phyloP scores from a whole-genome alignment of 2,113 vertebrate species.

The Cottus gobio region DNA sequence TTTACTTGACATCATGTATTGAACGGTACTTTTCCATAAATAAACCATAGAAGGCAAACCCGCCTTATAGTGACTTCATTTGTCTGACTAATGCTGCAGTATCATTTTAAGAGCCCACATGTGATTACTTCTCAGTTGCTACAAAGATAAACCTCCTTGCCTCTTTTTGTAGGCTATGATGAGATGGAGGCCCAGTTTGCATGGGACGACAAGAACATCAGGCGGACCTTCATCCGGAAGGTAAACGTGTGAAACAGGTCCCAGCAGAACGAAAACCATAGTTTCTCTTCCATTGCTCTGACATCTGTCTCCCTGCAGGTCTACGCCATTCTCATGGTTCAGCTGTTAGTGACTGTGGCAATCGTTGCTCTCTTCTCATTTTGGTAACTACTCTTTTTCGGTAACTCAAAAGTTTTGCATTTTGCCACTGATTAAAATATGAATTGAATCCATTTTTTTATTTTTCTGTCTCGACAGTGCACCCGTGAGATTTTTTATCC shows the following conservation, averaged over 20 bases:
- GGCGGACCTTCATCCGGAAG: slow-evolving; percentile 94
- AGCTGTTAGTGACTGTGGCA: slow-evolving; percentile 87
- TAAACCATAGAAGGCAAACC: not conserved
- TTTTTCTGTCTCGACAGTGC: slow-evolving; percentile 79
- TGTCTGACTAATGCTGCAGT: not conserved
- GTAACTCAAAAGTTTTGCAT: not conserved
- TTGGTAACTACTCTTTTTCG: slow-evolving; percentile 82
- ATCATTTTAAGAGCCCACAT: not conserved
- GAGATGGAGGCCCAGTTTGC: slow-evolving; percentile 88
- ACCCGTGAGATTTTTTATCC: slow-evolving; percentile 89
- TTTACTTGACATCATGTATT: not conserved
- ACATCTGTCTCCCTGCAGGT: slow-evolving; percentile 81
- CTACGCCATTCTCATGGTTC: slow-evolving; percentile 91
- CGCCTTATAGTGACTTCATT: too few relatives aligned
- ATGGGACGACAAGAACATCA: slow-evolving; percentile 90
- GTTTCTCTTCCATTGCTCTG: not conserved
- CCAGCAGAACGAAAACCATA: not conserved
- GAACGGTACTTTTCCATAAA: too few relatives aligned
- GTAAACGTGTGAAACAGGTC: slow-evolving; percentile 65
- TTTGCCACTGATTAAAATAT: not conserved
- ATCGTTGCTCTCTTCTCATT: slow-evolving; percentile 95
- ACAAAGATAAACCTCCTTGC: not conserved
- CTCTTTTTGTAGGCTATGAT: slow-evolving; percentile 76
- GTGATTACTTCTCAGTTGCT: not conserved
- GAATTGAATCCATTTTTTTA: rapidly evolving